Evolutionary conservation across 2,113 vertebrate species (phyloP).

Genomic region (Cyrtonyx montezumae): DNA sequence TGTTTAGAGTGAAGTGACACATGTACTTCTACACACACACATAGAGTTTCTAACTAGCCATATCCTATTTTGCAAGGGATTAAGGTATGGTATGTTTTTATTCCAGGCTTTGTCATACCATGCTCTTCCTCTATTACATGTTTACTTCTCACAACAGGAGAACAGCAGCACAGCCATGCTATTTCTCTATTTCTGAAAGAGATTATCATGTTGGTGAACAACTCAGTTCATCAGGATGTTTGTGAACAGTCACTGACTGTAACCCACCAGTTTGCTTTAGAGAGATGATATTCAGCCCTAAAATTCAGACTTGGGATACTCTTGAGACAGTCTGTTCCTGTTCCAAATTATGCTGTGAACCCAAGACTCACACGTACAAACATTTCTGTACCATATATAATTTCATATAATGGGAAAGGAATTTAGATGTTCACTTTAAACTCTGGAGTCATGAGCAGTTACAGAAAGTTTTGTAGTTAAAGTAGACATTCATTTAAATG

Average conservation of each 20-base stretch:
- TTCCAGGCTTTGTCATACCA: not conserved
- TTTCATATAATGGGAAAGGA: not conserved
- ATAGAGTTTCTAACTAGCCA: fast-evolving
- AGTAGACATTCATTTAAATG: not conserved
- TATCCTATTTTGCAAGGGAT: not conserved
- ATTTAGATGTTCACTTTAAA: not conserved
- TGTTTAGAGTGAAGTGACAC: not conserved
- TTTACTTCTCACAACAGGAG: not conserved
- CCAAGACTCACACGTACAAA: not conserved
- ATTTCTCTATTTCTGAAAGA: not conserved
- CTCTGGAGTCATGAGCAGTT: not conserved
- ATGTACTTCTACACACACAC: fast-evolving
- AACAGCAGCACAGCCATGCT: fast-evolving
- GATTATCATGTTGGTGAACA: not conserved
- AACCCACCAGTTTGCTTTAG: not conserved
- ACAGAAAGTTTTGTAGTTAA: not conserved
- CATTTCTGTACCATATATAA: not conserved
- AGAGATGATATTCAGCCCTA: not conserved
- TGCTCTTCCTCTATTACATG: not conserved
- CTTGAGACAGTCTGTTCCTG: not conserved
- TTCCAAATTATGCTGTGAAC: not conserved
- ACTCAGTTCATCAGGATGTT: not conserved
- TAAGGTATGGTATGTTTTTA: not conserved
- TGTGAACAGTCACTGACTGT: not conserved
- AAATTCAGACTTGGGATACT: not conserved